phyloP scores from a whole-genome alignment of 1,140 invertebrate genomes.

The Dysdera silvatica region DNA sequence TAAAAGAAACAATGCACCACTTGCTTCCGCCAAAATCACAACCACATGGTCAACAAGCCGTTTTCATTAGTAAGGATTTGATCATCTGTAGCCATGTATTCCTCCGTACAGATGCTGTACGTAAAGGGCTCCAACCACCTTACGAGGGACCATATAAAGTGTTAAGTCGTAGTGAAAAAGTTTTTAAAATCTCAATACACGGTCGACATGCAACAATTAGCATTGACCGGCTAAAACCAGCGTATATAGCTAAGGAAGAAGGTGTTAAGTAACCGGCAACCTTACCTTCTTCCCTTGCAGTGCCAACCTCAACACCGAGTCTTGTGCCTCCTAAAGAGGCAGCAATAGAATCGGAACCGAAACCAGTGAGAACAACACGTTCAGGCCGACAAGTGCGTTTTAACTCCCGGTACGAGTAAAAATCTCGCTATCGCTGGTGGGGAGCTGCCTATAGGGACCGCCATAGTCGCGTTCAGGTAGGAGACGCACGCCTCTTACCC shows the following conservation, averaged over 20 bases:
- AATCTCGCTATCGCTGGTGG: neutral
- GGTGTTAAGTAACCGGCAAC: neutral
- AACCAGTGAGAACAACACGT: neutral
- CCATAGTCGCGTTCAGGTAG: no score
- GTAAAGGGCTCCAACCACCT: neutral
- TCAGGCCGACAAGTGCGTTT: neutral
- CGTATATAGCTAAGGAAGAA: neutral
- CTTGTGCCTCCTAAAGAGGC: neutral
- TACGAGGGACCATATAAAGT: neutral
- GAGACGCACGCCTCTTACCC: no score
- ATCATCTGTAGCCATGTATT: neutral
- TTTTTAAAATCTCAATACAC: neutral
- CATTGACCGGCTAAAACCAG: conserved; percentile 1
- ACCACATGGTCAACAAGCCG: neutral
- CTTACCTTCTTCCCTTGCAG: neutral
- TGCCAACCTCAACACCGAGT: no score
- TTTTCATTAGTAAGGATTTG: neutral
- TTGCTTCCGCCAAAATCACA: neutral
- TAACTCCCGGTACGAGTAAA: neutral
- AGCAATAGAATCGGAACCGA: neutral
- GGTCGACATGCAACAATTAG: neutral
- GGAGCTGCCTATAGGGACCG: neutral
- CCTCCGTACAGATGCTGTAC: neutral
- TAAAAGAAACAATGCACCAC: neutral
- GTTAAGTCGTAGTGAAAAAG: neutral